Base-by-base conservation (phyloP, 1,140 invertebrate species). In the Ladona fulva region DNA sequence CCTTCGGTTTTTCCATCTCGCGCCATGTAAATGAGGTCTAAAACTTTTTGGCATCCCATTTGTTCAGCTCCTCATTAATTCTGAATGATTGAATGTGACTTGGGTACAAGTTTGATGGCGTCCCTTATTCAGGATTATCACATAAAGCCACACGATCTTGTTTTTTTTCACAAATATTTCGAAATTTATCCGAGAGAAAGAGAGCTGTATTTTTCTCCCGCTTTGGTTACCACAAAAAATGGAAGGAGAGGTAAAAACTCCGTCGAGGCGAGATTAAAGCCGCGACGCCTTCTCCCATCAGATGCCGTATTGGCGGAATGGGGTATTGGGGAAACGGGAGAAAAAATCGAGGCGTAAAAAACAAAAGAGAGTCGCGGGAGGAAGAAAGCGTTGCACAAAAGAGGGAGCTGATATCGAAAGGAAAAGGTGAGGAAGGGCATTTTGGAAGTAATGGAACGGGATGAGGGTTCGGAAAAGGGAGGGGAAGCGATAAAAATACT, bases 1-100 rank as follows among this genome's bases (percentile, higher is more conserved):
- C 29, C n/a, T 37, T 37, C 29, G 29, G 29, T 37, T 5, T 37
- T 37, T 8, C 29, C 52, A 66, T 19, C 52, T 22, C 52, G 5
- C 14, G 52, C 52, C 52, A 66, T 66, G 52, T 66, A 66, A 66
- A 66, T 66, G 52, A 66, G 52, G 52, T 16, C 52, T 66, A 66
- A 66, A 66, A 66, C 52, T 66, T 66, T 66, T 66, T 66, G 52
- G 52, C 52, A 66, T 66, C 52, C 52, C 52, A 66, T 66, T 66
- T 66, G 52, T 66, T 66, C 52, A 66, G 52, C 52, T 66, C 52
- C 52, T 66, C 52, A 66, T 66, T 66, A 66, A 66, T 66, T 66
- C 52, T 66, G 52, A 66, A 66, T 66, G 52, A 66, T 66, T 66
- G 52, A 66, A 66, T 66, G 52, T 66, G 52, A 66, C 52, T 66